phyloP scores from a whole-genome alignment of 2,797 vertebrate species.

The Phylloscopus collybita region DNA sequence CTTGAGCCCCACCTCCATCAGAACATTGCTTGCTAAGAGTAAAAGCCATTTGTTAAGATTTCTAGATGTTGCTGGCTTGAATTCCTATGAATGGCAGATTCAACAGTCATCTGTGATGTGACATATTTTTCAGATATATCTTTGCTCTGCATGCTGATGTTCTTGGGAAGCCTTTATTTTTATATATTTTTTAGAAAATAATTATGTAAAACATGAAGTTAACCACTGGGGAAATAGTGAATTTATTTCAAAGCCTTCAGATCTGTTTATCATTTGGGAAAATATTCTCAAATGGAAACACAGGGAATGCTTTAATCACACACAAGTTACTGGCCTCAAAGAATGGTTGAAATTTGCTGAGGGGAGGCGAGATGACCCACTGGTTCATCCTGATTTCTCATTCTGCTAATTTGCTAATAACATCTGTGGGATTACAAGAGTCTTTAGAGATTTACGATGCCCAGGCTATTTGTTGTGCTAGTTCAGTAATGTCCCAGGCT shows the following conservation, averaged over 20 bases:
- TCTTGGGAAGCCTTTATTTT: neutral
- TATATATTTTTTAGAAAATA: neutral
- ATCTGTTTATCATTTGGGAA: slow-evolving; percentile 34
- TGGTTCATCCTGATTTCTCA: neutral
- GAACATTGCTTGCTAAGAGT: neutral
- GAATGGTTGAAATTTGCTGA: neutral
- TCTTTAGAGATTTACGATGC: neutral
- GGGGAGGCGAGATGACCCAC: neutral
- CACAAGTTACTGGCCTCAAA: neutral
- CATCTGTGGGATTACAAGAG: neutral
- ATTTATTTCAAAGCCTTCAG: neutral
- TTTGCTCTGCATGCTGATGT: neutral
- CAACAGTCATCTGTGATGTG: neutral
- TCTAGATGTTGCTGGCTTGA: neutral
- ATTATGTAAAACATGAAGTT: neutral
- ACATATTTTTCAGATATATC: neutral
- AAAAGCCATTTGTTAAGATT: neutral
- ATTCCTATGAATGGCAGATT: neutral
- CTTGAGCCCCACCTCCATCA: neutral
- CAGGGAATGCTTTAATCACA: neutral
- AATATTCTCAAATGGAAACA: neutral
- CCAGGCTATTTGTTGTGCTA: neutral
- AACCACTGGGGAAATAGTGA: neutral
- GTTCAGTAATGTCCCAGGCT: neutral
- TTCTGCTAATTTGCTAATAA: slow-evolving; percentile 30